Evolutionary conservation across 2,888 invertebrate species (phyloP).

Genomic region (Laothoe populi): DNA sequence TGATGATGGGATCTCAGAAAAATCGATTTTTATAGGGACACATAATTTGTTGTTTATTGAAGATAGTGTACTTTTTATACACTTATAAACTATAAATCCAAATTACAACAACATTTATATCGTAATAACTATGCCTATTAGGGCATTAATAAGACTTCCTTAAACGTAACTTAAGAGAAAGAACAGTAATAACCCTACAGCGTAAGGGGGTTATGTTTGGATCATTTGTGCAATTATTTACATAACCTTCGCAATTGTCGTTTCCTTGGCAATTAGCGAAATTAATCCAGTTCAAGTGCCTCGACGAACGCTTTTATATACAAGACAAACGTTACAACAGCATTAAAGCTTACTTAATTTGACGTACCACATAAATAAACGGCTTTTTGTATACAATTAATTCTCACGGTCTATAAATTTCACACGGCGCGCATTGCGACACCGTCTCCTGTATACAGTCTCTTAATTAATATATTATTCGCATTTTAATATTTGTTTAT

Average conservation of each 20-base stretch:
- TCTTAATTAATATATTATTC: constrained; percentile 9
- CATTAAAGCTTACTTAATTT: background rate
- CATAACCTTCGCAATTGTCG: background rate
- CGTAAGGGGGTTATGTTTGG: too few species aligned
- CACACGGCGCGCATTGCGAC: constrained; percentile 35
- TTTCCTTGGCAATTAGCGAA: background rate
- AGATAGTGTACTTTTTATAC: too few species aligned
- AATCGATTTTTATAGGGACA: too few species aligned
- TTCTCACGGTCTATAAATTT: constrained; percentile 42
- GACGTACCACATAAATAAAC: constrained; percentile 7
- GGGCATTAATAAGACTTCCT: too few species aligned
- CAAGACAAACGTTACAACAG: constrained; percentile 9
- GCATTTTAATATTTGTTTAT: background rate
- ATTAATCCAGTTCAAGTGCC: background rate
- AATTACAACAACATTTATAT: too few species aligned
- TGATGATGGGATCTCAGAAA: too few species aligned
- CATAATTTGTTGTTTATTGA: too few species aligned
- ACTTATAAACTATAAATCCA: too few species aligned
- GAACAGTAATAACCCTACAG: too few species aligned
- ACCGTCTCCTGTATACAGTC: constrained; percentile 24
- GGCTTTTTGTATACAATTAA: constrained; percentile 28
- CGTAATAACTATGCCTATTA: too few species aligned
- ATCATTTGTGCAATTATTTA: too few species aligned
- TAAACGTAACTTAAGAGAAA: too few species aligned
- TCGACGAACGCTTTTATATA: background rate